Conservation (phyloP, 2,888 invertebrate genomes). For the Tipula helvola region DNA sequence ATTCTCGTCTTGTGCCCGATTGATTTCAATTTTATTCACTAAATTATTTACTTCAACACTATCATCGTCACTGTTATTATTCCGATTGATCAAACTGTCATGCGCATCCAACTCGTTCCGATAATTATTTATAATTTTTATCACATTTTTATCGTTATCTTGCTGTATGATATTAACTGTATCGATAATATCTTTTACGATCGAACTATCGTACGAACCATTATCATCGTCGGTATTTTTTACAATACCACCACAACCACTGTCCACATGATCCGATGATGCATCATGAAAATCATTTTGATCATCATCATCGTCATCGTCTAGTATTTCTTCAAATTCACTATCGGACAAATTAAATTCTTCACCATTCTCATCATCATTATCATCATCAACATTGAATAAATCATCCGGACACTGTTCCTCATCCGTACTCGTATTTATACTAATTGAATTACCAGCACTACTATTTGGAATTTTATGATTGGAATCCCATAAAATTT, state of each 20-base stretch:
- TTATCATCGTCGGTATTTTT: neutral
- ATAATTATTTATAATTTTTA: neutral
- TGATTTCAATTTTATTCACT: neutral
- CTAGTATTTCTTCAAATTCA: conserved; percentile 21
- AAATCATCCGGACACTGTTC: conserved; percentile 10
- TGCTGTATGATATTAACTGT: neutral
- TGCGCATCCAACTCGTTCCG: neutral
- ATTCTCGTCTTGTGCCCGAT: neutral
- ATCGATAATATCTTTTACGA: neutral
- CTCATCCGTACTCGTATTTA: conserved; percentile 17
- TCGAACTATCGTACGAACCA: neutral
- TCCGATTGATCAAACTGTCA: neutral
- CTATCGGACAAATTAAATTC: conserved; percentile 28
- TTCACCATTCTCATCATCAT: conserved; percentile 26
- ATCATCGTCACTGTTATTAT: neutral
- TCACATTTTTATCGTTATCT: neutral
- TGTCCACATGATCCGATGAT: neutral
- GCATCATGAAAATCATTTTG: neutral
- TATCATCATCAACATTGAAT: conserved; percentile 21
- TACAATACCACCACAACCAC: neutral
- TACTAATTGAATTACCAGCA: conserved; percentile 12
- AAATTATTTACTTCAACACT: neutral
- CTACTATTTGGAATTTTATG: neutral
- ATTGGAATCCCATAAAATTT: conserved; percentile 9
- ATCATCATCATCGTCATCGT: neutral